These are phyloP conservation scores for Catocala fraxini DNA, from an alignment of 2,888 invertebrate genomes.

Conservation along the genomic window DNA sequence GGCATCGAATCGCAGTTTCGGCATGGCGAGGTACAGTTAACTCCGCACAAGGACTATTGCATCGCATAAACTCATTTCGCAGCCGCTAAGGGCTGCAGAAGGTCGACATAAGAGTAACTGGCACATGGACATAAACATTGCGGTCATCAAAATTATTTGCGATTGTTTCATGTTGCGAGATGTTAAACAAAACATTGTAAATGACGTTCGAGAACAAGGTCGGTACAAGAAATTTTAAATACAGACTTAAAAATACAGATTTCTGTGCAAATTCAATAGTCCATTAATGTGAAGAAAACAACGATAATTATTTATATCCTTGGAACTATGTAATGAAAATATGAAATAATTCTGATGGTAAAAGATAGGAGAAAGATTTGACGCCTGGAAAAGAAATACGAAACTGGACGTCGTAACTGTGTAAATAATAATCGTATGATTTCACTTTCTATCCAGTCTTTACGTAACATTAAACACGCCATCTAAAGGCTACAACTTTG, in stretches of 20 bases:
- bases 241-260: conserved; percentile 43
- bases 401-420: conserved; percentile 1
- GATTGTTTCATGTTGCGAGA: conserved; percentile 69
- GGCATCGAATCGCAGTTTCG: conserved; percentile 46
- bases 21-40: conserved; percentile 47
- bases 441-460: conserved; percentile 31
- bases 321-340: background rate
- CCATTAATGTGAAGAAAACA: background rate
- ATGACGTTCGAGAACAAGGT: conserved; percentile 65
- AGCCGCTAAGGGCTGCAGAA: conserved; percentile 59
- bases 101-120: conserved; percentile 66
- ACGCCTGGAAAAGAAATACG: background rate
- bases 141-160: conserved; percentile 70
- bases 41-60: conserved; percentile 56
- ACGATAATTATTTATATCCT: conserved; percentile 6
- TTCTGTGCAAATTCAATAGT: background rate
- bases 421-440: conserved; percentile 16
- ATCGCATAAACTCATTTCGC: conserved; percentile 39
- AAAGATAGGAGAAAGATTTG: background rate
- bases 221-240: conserved; percentile 62
- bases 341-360: conserved; percentile 2
- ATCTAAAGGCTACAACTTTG: conserved; percentile 22
- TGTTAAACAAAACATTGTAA: conserved; percentile 70
- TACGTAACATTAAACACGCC: conserved; percentile 22
- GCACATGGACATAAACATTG: conserved; percentile 70